phyloP scores from a whole-genome alignment of 2,888 invertebrate species.

The Parnassius orleans region DNA sequence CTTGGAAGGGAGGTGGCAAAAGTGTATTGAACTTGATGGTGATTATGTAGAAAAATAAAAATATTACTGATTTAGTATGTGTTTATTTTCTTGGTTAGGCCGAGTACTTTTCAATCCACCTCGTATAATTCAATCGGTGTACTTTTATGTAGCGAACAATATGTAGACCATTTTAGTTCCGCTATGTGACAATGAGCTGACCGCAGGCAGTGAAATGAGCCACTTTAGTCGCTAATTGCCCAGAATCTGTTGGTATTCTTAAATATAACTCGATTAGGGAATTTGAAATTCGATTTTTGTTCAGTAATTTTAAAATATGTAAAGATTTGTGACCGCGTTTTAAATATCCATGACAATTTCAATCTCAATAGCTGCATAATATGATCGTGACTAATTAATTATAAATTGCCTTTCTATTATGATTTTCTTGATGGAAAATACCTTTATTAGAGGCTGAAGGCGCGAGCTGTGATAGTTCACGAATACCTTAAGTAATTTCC shows the following conservation, averaged over 20 bases:
- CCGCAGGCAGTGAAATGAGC: conserved; percentile 34
- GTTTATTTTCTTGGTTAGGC: too few species aligned
- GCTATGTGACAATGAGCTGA: conserved; percentile 43
- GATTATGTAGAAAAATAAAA: too few species aligned
- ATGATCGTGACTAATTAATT: too few species aligned
- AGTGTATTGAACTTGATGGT: too few species aligned
- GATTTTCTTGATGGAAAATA: too few species aligned
- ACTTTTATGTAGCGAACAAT: conserved; percentile 24
- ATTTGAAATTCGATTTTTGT: conserved; percentile 23
- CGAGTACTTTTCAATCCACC: too few species aligned
- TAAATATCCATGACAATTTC: not conserved
- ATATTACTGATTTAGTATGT: too few species aligned
- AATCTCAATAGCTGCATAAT: not conserved
- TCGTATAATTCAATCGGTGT: conserved; percentile 18
- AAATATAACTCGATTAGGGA: conserved; percentile 38
- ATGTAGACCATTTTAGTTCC: conserved; percentile 33
- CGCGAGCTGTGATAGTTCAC: not conserved
- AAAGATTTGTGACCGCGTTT: conserved; percentile 2
- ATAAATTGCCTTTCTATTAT: too few species aligned
- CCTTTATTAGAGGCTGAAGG: too few species aligned
- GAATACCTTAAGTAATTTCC: not conserved
- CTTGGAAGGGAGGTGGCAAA: too few species aligned
- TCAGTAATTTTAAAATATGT: conserved; percentile 9
- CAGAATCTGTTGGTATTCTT: conserved; percentile 35
- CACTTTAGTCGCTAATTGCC: conserved; percentile 49